These are phyloP conservation scores for Drosophila recens DNA, from an alignment of 2,888 invertebrate genomes.

Conservation along the genomic window DNA sequence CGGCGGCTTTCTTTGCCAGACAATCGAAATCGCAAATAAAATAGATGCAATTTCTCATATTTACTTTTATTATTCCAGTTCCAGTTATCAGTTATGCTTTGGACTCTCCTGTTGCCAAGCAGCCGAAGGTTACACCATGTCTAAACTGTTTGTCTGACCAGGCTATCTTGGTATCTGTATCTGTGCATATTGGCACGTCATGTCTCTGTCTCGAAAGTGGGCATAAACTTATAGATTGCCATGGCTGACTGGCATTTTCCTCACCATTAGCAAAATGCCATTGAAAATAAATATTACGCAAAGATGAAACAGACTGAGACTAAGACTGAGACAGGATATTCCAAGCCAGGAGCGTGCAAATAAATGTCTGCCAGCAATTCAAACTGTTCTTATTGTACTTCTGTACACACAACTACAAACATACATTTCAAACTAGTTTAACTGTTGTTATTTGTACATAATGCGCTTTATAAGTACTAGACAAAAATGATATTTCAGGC, in stretches of 20 bases:
- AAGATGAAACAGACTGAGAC: slow-evolving; percentile 38
- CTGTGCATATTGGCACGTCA: slow-evolving; percentile 29
- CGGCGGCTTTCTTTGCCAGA: slow-evolving; percentile 57
- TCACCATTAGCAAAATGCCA: slow-evolving; percentile 54
- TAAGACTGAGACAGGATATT: slow-evolving; percentile 54
- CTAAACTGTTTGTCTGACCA: slow-evolving; percentile 59
- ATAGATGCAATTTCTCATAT: slow-evolving; percentile 70
- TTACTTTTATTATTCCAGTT: slow-evolving; percentile 61
- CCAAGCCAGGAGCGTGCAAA: slow-evolving; percentile 37
- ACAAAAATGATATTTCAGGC: slow-evolving; percentile 26
- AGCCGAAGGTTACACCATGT: slow-evolving; percentile 67
- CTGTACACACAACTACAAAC: background rate
- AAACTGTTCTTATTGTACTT: slow-evolving; percentile 13
- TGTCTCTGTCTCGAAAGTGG: slow-evolving; percentile 26
- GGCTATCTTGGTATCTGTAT: slow-evolving; percentile 14
- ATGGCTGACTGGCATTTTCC: slow-evolving; percentile 49
- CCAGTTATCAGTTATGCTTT: slow-evolving; percentile 26
- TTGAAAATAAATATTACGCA: slow-evolving; percentile 39
- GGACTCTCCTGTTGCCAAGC: slow-evolving; percentile 40
- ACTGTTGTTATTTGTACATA: slow-evolving; percentile 32
- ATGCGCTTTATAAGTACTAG: slow-evolving; percentile 29
- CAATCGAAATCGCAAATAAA: slow-evolving; percentile 59
- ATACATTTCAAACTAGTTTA: slow-evolving; percentile 10
- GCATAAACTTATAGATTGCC: slow-evolving; percentile 28
- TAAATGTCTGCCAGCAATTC: slow-evolving; percentile 54